Base-by-base conservation (phyloP, 2,797 vertebrate genomes). In the Sorex maritimensis region DNA sequence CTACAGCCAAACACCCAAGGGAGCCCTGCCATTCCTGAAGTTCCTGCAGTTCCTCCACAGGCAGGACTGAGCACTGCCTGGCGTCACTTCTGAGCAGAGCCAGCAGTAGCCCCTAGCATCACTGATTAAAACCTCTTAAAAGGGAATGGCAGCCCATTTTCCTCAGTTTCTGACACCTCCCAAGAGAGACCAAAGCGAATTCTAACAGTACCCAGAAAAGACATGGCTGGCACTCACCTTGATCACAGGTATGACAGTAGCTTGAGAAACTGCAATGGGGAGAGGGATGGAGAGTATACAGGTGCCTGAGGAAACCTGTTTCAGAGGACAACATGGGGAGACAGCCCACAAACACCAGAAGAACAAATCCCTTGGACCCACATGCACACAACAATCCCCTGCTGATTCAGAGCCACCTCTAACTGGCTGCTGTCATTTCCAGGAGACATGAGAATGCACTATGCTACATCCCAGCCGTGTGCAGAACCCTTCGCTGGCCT, bases 331-430 rank as follows among this genome's bases (percentile, higher is more conserved):
- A 63, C 14, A 19, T 2, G 11, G 17, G 46, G 52, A 79, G 1
- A 1, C 26, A 44, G 9, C 84, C 74, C 75, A 38, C 91, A 68
- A 74, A 74, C 78, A 71, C 74, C 65, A 92, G 58, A 1, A 94
- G 77, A 83, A 89, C 46, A 49, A 89, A 75, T 30, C n/a, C 49
- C 91, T 83, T 74, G 83, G 72, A 93, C 87, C 38, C 75, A n/a
- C 12, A 44, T 2, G 49, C 0, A 4, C 38, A 67, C 34, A 24
- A 34, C 77, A 92, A 87, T 83, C 77, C 69, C 41, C 1, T 12
- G n/a, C 34, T 17, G 14, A 46, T 10, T 90, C 88, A 81, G 91
- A 94, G 88, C 86, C 41, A 75, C 28, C 87, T 72, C 73, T 72
- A 15, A 81, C 86, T 90, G 73, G 30, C 1, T 44, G 72, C 61